These are phyloP conservation scores for Silurus glanis DNA, from an alignment of 2,113 vertebrate species.

Conservation along the genomic window DNA sequence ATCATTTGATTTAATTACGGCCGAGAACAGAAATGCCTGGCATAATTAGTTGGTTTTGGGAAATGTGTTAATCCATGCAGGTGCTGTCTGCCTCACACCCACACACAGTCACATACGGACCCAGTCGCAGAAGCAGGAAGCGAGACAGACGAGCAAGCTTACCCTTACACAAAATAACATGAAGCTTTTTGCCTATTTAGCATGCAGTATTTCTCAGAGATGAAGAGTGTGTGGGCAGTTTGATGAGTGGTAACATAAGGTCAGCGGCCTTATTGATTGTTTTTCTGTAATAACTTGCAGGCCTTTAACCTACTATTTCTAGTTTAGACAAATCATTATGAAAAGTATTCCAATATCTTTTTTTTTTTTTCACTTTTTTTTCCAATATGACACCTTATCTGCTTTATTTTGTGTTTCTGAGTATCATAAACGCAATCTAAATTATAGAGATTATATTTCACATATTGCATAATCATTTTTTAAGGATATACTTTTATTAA, in stretches of 20 bases:
- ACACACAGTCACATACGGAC: constrained; percentile 6
- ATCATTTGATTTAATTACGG: constrained; percentile 71
- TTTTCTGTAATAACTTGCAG: constrained; percentile 3
- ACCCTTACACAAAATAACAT: not conserved
- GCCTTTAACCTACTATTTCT: not conserved
- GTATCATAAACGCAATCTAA: not conserved
- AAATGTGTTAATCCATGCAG: constrained; percentile 68
- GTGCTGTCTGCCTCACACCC: constrained; percentile 58
- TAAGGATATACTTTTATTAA: not conserved
- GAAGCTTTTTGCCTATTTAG: not conserved
- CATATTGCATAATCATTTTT: not conserved
- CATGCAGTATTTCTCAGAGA: constrained; percentile 8
- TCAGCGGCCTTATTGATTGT: constrained; percentile 3
- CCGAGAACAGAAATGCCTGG: constrained; percentile 61
- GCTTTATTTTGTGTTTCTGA: not conserved
- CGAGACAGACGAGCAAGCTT: not conserved
- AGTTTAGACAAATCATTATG: not conserved
- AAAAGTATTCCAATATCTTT: not conserved
- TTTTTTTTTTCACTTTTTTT: not conserved
- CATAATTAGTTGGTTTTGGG: constrained; percentile 72
- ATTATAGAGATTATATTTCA: not conserved
- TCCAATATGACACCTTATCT: not conserved
- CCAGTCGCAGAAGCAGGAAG: not conserved
- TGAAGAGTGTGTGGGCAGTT: constrained; percentile 1
- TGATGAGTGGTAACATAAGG: constrained; percentile 9